These are phyloP conservation scores for Stichodactyla mertensii DNA, from an alignment of 64 coral and sea anemone species.

Conservation along the genomic window DNA sequence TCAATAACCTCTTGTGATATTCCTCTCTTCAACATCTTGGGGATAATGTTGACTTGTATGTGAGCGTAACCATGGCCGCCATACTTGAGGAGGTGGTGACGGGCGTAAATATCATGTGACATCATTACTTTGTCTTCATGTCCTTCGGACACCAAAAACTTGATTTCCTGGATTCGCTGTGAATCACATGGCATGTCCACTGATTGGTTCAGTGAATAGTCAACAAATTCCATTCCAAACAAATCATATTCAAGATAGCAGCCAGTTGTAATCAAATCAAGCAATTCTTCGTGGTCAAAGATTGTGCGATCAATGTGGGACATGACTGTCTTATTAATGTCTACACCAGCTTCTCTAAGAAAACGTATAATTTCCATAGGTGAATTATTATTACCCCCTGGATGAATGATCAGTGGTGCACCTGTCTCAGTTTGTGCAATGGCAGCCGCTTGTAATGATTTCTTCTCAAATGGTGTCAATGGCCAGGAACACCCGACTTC, in stretches of 20 bases:
- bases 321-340: slow-evolving; percentile 79
- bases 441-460: slow-evolving; percentile 64
- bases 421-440: slow-evolving; percentile 59
- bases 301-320: slow-evolving; percentile 78
- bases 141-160: slow-evolving; percentile 64
- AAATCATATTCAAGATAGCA: slow-evolving; percentile 82
- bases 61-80: slow-evolving; percentile 94
- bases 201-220: slow-evolving; percentile 33
- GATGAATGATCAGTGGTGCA: slow-evolving; percentile 83
- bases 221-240: slow-evolving; percentile 39
- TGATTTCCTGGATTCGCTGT: slow-evolving; percentile 81
- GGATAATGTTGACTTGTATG: slow-evolving; percentile 69
- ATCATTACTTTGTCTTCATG: slow-evolving; percentile 66
- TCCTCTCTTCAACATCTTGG: too few species aligned
- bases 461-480: slow-evolving; percentile 65
- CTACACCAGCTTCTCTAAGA: slow-evolving; percentile 74
- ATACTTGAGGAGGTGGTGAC: slow-evolving; percentile 80
- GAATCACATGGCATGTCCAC: slow-evolving; percentile 72
- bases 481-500: slow-evolving; percentile 83
- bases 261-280: slow-evolving; percentile 63
- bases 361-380: slow-evolving; percentile 69
- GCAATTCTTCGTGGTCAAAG: slow-evolving; percentile 26
- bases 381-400: slow-evolving; percentile 56
- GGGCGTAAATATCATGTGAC: slow-evolving; percentile 85
- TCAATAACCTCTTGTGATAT: too few species aligned